A percentile compares a stretch with the other conserved stretches of the same genome.
Conservation (phyloP, 2,888 invertebrate genomes). For the Tanytarsus gracilentus region DNA sequence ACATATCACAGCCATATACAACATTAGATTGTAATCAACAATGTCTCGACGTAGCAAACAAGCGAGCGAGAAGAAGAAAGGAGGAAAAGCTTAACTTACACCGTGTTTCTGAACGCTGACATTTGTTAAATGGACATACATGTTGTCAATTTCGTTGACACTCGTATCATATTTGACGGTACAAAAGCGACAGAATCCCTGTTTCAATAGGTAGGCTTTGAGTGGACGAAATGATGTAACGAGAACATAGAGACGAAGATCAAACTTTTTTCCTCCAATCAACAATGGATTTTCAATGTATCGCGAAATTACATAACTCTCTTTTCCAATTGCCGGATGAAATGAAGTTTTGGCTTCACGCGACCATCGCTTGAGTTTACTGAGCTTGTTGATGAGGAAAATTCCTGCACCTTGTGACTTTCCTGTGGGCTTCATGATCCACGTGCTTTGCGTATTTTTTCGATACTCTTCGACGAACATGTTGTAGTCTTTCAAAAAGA, state of each 20-base stretch:
- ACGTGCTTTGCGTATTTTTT: slow-evolving; percentile 87
- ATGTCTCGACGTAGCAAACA: no score
- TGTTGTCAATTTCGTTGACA: slow-evolving; percentile 77
- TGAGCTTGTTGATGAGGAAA: slow-evolving; percentile 88
- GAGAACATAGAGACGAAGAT: slow-evolving; percentile 81
- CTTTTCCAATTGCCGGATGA: slow-evolving; percentile 75
- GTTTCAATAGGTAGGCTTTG: slow-evolving; percentile 84
- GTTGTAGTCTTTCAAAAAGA: slow-evolving; percentile 66
- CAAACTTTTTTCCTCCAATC: slow-evolving; percentile 94
- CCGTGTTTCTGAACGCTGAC: slow-evolving; percentile 98
- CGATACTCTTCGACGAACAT: slow-evolving; percentile 95
- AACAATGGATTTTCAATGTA: slow-evolving; percentile 91
- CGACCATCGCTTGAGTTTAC: slow-evolving; percentile 86
- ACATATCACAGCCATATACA: no score
- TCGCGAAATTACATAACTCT: slow-evolving; percentile 88
- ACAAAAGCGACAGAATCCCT: slow-evolving; percentile 93
- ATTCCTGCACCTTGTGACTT: slow-evolving; percentile 93
- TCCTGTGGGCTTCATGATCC: slow-evolving; percentile 97
- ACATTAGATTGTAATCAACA: no score
- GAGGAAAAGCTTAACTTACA: slow-evolving; percentile 45
- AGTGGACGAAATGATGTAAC: slow-evolving; percentile 89
- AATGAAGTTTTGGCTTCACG: slow-evolving; percentile 77
- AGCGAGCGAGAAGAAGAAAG: not conserved
- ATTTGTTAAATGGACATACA: slow-evolving; percentile 92
- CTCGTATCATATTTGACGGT: slow-evolving; percentile 91